Evolutionary conservation across 2,888 invertebrate species (phyloP).

Genomic region (Emmelina monodactyla): DNA sequence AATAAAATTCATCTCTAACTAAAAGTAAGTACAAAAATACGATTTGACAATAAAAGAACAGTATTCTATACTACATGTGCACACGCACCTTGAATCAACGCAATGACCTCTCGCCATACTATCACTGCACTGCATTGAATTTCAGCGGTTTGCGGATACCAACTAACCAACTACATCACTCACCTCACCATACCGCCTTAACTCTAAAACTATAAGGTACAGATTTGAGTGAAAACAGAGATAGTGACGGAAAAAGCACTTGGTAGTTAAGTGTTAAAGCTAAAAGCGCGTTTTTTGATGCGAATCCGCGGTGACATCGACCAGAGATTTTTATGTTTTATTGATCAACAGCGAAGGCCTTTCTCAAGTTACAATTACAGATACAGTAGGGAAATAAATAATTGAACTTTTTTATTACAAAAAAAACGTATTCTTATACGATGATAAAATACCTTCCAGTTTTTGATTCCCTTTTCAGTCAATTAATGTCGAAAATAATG

Average conservation of each 20-base stretch:
- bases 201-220: background rate
- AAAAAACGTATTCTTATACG: no score
- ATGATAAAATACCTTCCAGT: background rate
- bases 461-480: background rate
- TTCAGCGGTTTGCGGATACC: slow-evolving; percentile 11
- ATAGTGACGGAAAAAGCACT: slow-evolving; percentile 1
- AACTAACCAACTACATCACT: background rate
- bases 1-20: no score
- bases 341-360: no score
- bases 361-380: no score
- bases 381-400: no score
- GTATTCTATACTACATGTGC: no score
- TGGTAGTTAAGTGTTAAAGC: slow-evolving; percentile 10
- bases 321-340: no score
- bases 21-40: no score
- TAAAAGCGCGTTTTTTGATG: slow-evolving; percentile 9
- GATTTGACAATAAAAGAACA: no score
- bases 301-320: slow-evolving; percentile 10
- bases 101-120: no score
- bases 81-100: no score
- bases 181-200: background rate
- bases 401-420: no score
- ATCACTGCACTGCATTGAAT: slow-evolving; percentile 2
- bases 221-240: background rate
- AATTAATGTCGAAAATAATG: background rate